phyloP scores from a whole-genome alignment of 2,113 vertebrate genomes.

The Excalfactoria chinensis region DNA sequence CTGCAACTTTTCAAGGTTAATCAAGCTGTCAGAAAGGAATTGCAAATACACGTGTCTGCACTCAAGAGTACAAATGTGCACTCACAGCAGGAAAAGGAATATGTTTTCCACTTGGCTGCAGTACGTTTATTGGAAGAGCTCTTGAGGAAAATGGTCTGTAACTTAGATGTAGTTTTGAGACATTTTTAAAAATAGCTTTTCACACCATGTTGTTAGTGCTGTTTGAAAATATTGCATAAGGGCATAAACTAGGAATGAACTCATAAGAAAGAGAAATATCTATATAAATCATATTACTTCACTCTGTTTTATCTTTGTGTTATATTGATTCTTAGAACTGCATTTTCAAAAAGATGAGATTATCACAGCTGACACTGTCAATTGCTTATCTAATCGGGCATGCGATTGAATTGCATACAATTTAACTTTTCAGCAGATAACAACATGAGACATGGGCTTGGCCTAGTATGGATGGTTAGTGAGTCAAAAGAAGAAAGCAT shows the following conservation, averaged over 20 bases:
- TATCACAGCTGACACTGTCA: not conserved
- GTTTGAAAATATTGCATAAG: slow-evolving; percentile 21
- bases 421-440: slow-evolving; percentile 49
- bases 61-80: slow-evolving; percentile 70
- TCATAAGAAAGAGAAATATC: not conserved
- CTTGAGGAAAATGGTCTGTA: slow-evolving; percentile 67
- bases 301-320: not conserved
- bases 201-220: not conserved
- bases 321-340: not conserved
- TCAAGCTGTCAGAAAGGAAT: slow-evolving; percentile 69
- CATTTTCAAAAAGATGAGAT: not conserved
- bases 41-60: slow-evolving; percentile 61
- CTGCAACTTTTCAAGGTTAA: slow-evolving; percentile 72
- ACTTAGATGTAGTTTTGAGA: slow-evolving; percentile 54
- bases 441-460: not conserved
- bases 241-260: slow-evolving; percentile 27
- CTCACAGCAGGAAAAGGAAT: slow-evolving; percentile 74
- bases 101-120: slow-evolving; percentile 70
- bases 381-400: slow-evolving; percentile 44
- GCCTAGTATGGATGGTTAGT: not conserved
- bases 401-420: not conserved
- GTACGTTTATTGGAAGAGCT: slow-evolving; percentile 66
- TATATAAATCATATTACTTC: not conserved
- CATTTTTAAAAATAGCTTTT: slow-evolving; percentile 55
- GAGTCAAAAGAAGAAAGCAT: not conserved